phyloP scores from a whole-genome alignment of 2,113 vertebrate species.

The Pseudopodoces humilis region DNA sequence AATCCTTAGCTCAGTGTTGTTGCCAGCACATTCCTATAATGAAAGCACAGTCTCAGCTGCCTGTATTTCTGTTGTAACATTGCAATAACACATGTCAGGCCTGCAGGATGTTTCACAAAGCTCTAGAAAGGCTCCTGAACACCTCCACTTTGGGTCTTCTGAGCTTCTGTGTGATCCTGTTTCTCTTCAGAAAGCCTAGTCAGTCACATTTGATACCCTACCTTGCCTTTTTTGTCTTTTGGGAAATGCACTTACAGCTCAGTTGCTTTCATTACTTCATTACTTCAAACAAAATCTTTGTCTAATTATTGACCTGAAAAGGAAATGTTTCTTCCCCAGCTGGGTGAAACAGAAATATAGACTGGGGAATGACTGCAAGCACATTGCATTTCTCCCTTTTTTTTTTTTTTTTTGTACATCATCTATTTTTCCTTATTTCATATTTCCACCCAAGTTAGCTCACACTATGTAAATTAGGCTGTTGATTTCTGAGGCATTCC shows the following conservation, averaged over 20 bases:
- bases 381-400: not conserved
- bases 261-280: not conserved
- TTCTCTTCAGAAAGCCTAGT: not conserved
- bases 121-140: not conserved
- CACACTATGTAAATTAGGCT: not conserved
- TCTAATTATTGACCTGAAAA: not conserved
- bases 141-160: not conserved
- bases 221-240: not conserved
- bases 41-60: not conserved
- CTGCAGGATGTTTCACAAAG: not conserved
- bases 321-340: not conserved
- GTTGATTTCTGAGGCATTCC: not conserved
- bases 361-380: not conserved
- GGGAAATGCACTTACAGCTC: not conserved
- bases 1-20: not conserved
- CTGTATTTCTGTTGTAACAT: not conserved
- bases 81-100: rapidly evolving
- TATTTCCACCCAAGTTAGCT: not conserved
- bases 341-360: not conserved
- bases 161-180: not conserved
- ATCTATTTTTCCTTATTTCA: not conserved
- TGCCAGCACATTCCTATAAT: not conserved
- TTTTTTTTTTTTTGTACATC: not conserved
- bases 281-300: not conserved
- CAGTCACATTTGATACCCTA: not conserved